Base-by-base conservation (phyloP, 2,797 vertebrate species). In the Anas bahamensis region DNA sequence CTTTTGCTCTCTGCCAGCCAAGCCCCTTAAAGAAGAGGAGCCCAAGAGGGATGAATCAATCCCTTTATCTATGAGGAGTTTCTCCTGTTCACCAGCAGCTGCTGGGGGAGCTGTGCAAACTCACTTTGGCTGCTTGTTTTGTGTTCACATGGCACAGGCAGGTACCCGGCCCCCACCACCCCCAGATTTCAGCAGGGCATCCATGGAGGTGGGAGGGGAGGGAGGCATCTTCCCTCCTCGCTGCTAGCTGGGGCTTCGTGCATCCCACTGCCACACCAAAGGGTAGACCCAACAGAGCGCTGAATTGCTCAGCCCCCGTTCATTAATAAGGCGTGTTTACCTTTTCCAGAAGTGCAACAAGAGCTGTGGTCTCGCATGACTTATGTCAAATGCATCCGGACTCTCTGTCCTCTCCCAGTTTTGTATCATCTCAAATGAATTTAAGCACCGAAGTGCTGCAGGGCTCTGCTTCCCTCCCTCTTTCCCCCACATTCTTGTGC, bases 291-390 rank as follows among this genome's bases (percentile, higher is more conserved):
- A 57, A 11, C 1, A 28, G 39, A 93, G 78, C 64, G 8, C 17
- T 26, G 86, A 81, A 74, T 91, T 82, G 53, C 91, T 68, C 48
- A 6, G 48, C 71, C 69, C 56, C 31, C 56, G 87, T 90, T 91
- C 73, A 78, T 96, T 92, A 89, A 31, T 83, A 77, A 87, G 85
- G 52, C 31, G 3, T 83, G 33, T 86, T 93, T 86, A 90, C 85
- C 86, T 92, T 90, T 79, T 81, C 70, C 75, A 88, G 84, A 88
- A 93, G 52, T 82, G 83, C 86, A 88, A 53, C 6, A 14, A 76
- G 72, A 77, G 56, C 81, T 56, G 41, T 70, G 70, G 76, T 74
- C 65, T 91, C 72, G 41, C 13, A 13, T 70, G 79, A 90, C 26
- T 60, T 35, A 23, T 22, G 81, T 86, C 28, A 52, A 87, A 13